Base-by-base conservation (phyloP, 1,140 invertebrate genomes). In the Hylyphantes graminicola region DNA sequence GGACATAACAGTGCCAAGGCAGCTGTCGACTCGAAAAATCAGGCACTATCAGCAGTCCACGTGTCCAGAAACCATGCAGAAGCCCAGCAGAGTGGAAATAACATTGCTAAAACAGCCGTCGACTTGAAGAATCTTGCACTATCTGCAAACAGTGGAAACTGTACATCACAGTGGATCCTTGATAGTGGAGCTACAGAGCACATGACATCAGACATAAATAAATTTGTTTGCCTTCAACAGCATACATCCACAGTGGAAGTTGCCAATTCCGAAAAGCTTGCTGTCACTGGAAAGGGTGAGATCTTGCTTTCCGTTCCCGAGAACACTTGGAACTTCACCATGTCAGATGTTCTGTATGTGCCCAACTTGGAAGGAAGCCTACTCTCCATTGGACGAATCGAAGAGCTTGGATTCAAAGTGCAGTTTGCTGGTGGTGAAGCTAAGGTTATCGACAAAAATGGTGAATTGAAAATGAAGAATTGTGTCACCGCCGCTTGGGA, bases 131-230 rank as follows among this genome's bases (percentile, higher is more conserved):
- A 17, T 13, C 19, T 11, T 55, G 53, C 53, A 55, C 15, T 57
- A 59, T 12, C n/a, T 59, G 74, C 53, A 0, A 76, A 19, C 19
- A 59, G 12, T 8, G n/a, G 15, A 63, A 17, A 50, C n/a, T 15
- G 21, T 17, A 21, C 19, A 48, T 57, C 12, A 21, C 17, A 12
- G 35, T 76, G 73, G 73, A 76, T 76, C 19, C 21, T 76, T 9
- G 73, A 76, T 19, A 76, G 73, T 48, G 73, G 73, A 17, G 51
- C 73, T 8, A 76, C 63, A 54, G 51, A 65, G n/a, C 76, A 79
- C 61, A 76, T 76, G 74, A 21, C 55, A 21, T 68, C 76, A 8
- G 15, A 78, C 17, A 35, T 3, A 65, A 19, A 67, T 3, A 79
- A 79, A 35, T 68, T 79, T 53, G 19, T 54, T 19, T 21, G 21